Evolutionary conservation across 1,140 invertebrate species (phyloP), one percentile per base, ranked within the genome.

Genomic region (Glossosoma conforme): DNA sequence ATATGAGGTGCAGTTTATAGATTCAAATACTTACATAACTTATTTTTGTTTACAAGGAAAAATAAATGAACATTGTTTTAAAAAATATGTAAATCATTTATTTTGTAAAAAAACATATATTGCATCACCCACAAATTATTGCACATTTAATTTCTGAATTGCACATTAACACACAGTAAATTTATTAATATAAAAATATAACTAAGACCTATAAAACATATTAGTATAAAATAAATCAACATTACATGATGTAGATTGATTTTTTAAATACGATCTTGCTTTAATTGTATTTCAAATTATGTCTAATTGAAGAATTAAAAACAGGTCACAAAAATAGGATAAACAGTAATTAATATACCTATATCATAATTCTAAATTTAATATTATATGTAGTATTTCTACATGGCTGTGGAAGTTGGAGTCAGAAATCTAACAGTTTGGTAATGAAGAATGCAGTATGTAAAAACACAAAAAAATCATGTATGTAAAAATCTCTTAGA

Each of bases 71-170:
- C n/a, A n/a, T n/a, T n/a, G n/a, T n/a, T n/a, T n/a, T n/a, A n/a
- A n/a, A n/a, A n/a, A n/a, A n/a, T n/a, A n/a, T n/a, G n/a, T n/a
- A n/a, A n/a, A n/a, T n/a, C n/a, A n/a, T 33, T 33, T 33, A 5
- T 45, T 30, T 41, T 37, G 28, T 33, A 38, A 35, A 11, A 42
- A 28, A 5, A 42, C 44, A 52, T 38, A 45, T 52, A 52, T 52
- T 52, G 50, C 50, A 37, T 15, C 35, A 22, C 33, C 46, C 46
- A 28, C 38, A 20, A 2, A 17, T 35, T 45, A 52, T 45, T 52
- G 49, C 49, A 52, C 49, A 52, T 25, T 18, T 13, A n/a, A 19
- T 42, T 42, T 15, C 20, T 24, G 3, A 36, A 49, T 49, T 51
- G 38, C 48, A 51, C 48, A 37, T 35, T 18, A 13, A 6, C 2